These are phyloP conservation scores for Dicroscelio sp. DNA, from an alignment of 2,888 invertebrate species.

Conservation along the genomic window DNA sequence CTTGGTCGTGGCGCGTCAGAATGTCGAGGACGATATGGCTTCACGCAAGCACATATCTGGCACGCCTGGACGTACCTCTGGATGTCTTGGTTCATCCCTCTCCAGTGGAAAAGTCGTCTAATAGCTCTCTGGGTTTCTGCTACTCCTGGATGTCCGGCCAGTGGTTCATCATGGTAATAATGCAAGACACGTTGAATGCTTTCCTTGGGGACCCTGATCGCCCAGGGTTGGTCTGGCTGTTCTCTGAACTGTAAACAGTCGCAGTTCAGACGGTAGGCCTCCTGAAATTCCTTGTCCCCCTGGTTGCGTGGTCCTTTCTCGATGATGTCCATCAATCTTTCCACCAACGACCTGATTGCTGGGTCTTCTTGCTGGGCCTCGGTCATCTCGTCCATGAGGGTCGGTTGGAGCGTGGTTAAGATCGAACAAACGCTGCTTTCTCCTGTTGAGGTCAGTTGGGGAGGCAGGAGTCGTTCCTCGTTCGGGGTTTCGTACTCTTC, in stretches of 20 bases:
- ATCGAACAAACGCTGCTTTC: no score
- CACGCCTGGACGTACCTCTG: constrained; percentile 56
- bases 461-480: neutral
- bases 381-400: neutral
- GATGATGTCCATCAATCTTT: neutral
- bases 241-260: neutral
- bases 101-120: constrained; percentile 59
- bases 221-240: neutral
- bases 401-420: neutral
- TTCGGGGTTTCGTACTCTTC: neutral
- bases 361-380: neutral
- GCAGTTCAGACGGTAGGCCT: neutral
- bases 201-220: neutral
- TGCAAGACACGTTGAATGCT: neutral
- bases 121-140: constrained; percentile 78
- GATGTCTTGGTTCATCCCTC: constrained; percentile 31
- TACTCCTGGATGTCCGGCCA: constrained; percentile 80
- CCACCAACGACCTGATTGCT: neutral
- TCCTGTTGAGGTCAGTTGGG: neutral
- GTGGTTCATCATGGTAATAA: constrained; percentile 56
- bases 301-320: neutral
- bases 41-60: constrained; percentile 52
- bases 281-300: neutral
- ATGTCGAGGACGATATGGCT: constrained; percentile 11
- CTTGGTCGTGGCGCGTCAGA: neutral